Conservation (phyloP, 2,888 invertebrate genomes). For the Lordiphosa fenestrarum region DNA sequence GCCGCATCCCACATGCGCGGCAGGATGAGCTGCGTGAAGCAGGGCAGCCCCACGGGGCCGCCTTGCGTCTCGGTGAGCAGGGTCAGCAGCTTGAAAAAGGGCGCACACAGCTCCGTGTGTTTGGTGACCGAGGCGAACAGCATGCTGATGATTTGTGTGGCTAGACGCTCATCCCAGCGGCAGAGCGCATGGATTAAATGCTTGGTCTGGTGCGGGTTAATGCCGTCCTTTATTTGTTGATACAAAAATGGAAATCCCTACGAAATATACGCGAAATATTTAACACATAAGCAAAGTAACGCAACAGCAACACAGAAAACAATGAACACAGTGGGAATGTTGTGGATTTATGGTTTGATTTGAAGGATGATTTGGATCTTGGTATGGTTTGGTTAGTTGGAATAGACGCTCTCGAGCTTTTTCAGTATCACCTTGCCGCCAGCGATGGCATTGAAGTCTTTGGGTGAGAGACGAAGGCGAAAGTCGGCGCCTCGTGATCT, state of each 20-base stretch:
- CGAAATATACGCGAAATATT: conserved; percentile 57
- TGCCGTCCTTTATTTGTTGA: conserved; percentile 96
- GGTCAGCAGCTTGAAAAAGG: conserved; percentile 95
- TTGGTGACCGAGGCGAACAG: conserved; percentile 94
- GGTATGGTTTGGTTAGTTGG: conserved; percentile 27
- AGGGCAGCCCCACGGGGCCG: conserved; percentile 87
- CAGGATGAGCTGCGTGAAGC: conserved; percentile 93
- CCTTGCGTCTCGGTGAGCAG: conserved; percentile 91
- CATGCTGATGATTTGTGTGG: conserved; percentile 93
- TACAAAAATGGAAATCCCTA: conserved; percentile 95
- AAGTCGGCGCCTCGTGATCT: conserved; percentile 90
- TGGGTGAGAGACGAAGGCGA: conserved; percentile 87
- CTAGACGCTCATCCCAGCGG: conserved; percentile 93
- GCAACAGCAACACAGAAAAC: conserved; percentile 14
- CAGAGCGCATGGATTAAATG: conserved; percentile 95
- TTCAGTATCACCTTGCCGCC: conserved; percentile 87
- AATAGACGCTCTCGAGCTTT: conserved; percentile 43
- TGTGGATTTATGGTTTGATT: conserved; percentile 13
- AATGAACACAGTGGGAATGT: conserved; percentile 3
- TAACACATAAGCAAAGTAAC: conserved; percentile 21
- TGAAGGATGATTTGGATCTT: conserved; percentile 31
- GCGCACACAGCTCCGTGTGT: conserved; percentile 93
- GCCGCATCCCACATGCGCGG: conserved; percentile 94
- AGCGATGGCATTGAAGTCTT: conserved; percentile 90
- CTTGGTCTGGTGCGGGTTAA: conserved; percentile 94